Evolutionary conservation across 2,113 vertebrate species (phyloP), one percentile per base, ranked within the genome.

Genomic region (Gavia stellata): DNA sequence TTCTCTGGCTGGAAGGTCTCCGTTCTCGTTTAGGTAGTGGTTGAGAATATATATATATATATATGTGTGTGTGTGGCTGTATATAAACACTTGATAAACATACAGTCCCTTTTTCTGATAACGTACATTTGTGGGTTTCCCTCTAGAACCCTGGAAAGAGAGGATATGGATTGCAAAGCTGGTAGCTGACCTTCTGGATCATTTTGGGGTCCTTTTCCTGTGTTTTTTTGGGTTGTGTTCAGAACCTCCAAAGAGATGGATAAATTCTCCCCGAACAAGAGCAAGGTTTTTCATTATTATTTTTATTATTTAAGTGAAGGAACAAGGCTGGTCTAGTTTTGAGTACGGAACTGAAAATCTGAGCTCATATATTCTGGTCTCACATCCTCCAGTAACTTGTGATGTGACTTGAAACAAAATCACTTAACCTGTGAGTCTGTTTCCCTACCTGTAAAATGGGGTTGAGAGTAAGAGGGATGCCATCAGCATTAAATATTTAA

Each of bases 381-480:
- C 91, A 89, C 63, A 78, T 93, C 63, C 9, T 8, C 88, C 86
- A 86, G 81, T 90, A 94, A 92, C 70, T 92, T 96, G 86, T 82
- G 89, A 91, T 96, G 88, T 95, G 95, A 95, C 95, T 96, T 93
- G 94, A 97, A 95, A 94, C 78, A 91, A 97, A 97, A 96, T 94
- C 94, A 85, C n/a, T 97, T 97, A 90, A 97, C 96, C 95, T 88
- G n/a, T 85, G 58, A 59, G 66, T 91, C 81, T 95, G 66, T 92
- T 92, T 90, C 66, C 70, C 53, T 96, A 91, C 74, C 84, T 95
- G 45, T 83, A 95, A 94, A 97, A 87, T 49, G 78, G 81, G 86
- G 63, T 82, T 95, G 77, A 86, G 84, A 86, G 53, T 86, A 90
- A 92, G 56, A 94, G 42, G 81, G 62, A 85, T 85, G 63, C 91